These are phyloP conservation scores for Drosophila fuyamai DNA, from an alignment of 1,140 invertebrate species.

Conservation along the genomic window DNA sequence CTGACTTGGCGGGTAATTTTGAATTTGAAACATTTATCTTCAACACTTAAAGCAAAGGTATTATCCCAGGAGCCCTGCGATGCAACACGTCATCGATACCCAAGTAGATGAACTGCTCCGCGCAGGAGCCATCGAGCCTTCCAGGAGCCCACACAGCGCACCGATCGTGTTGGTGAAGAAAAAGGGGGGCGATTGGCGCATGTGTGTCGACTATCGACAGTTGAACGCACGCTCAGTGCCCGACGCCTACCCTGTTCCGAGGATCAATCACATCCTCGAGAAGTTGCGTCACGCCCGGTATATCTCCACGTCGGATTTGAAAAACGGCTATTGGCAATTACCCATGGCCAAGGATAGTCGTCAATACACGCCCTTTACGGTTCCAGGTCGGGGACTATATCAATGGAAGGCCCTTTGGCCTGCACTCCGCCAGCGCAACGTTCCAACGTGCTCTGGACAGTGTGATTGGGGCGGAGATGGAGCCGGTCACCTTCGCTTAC, in stretches of 20 bases:
- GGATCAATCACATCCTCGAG: neutral
- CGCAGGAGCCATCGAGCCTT: neutral
- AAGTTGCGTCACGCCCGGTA: no score
- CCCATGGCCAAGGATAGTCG: neutral
- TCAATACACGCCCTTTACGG: neutral
- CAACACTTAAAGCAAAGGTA: neutral
- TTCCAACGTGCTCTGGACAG: neutral
- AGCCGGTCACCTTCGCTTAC: neutral
- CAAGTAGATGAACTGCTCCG: neutral
- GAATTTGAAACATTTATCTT: no score
- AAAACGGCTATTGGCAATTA: no score
- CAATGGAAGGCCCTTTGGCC: neutral
- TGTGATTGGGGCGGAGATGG: neutral
- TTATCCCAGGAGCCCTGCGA: neutral
- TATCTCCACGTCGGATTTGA: no score
- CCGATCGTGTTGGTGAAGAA: neutral
- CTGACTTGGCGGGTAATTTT: no score
- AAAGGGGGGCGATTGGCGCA: neutral
- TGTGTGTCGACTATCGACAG: neutral
- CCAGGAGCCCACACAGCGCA: neutral
- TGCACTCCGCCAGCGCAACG: neutral
- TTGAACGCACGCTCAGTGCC: no score
- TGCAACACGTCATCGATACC: neutral
- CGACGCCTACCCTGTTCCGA: neutral
- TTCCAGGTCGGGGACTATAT: neutral